Evolutionary conservation across 2,113 vertebrate genomes (phyloP), one percentile per base, ranked within the genome.

Genomic region (Caranx ignobilis): DNA sequence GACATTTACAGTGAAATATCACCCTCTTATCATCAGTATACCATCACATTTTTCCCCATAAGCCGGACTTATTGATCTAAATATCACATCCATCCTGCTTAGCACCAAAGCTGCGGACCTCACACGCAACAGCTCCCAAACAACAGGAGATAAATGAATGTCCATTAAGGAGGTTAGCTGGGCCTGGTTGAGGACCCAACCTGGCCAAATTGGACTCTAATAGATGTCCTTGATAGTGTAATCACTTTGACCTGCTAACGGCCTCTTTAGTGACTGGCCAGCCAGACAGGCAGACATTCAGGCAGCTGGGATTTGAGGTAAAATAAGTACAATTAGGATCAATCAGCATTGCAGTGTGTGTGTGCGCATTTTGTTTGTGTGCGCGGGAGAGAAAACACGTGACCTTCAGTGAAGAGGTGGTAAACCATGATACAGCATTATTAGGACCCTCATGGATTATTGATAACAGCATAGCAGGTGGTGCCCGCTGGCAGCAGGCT

Each of bases 141-240:
- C 84, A 85, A 79, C 69, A 0, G 77, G 78, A 93, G 91, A 94
- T 91, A 86, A 89, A 94, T 92, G 90, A 84, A 78, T 19, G 84
- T 79, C 81, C 86, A 94, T 94, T 94, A 92, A 52, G 73, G 78
- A 68, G 77, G 85, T 87, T 88, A 88, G 84, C 78, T 11, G 67
- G 77, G 62, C 75, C 74, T 78, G 87, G 92, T 92, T 84, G 86
- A 90, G 73, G 85, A 86, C 80, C 91, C 62, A 80, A 89, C 77
- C 82, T 75, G 84, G 88, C 91, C 83, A 88, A 92, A 94, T 93
- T 91, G 81, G 80, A 84, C 89, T 88, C 88, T 93, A 91, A 92
- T 92, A 86, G 89, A 92, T 93, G 92, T 88, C 92, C 92, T 94
- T 94, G 89, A 90, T 83, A 75, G 88, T 82, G 77, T 92, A 93